A percentile compares a stretch with the other conserved stretches of the same genome.
These are phyloP conservation scores for Nomada fucata DNA, from an alignment of 2,888 invertebrate genomes.

Conservation along the genomic window DNA sequence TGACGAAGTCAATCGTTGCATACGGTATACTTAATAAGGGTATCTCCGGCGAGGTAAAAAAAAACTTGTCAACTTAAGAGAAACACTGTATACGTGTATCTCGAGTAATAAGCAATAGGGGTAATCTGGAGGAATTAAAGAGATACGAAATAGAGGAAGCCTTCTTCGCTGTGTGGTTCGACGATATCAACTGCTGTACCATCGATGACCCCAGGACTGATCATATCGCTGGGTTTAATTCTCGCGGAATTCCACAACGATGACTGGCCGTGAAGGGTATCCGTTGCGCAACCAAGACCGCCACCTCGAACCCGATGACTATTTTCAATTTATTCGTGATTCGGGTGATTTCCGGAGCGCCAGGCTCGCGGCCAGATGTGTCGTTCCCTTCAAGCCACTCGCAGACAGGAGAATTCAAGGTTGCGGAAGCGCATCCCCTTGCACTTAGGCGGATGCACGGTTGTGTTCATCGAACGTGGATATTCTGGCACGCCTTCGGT, in stretches of 20 bases:
- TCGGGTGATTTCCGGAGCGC: slow-evolving; percentile 52
- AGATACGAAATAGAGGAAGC: too few species aligned
- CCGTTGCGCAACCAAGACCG: slow-evolving; percentile 32
- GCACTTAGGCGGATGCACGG: neutral
- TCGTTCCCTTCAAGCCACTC: slow-evolving; percentile 40
- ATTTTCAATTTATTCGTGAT: slow-evolving; percentile 59
- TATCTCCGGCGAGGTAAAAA: too few species aligned
- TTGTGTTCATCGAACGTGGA: slow-evolving; percentile 6
- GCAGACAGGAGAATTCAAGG: slow-evolving; percentile 50
- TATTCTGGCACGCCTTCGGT: slow-evolving; percentile 39
- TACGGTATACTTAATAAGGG: too few species aligned
- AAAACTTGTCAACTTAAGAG: too few species aligned
- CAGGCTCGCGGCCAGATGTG: slow-evolving; percentile 51
- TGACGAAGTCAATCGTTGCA: too few species aligned
- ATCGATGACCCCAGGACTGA: neutral
- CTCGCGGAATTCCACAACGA: slow-evolving; percentile 44
- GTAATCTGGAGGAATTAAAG: too few species aligned
- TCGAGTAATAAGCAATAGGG: too few species aligned
- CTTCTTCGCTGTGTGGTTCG: too few species aligned
- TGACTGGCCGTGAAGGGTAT: slow-evolving; percentile 29
- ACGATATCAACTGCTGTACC: neutral
- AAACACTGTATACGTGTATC: too few species aligned
- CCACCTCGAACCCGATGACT: slow-evolving; percentile 34
- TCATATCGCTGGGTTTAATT: slow-evolving; percentile 8
- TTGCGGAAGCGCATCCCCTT: slow-evolving; percentile 46